Evolutionary conservation across 2,888 invertebrate species (phyloP).

Genomic region (Thelaira solivaga): DNA sequence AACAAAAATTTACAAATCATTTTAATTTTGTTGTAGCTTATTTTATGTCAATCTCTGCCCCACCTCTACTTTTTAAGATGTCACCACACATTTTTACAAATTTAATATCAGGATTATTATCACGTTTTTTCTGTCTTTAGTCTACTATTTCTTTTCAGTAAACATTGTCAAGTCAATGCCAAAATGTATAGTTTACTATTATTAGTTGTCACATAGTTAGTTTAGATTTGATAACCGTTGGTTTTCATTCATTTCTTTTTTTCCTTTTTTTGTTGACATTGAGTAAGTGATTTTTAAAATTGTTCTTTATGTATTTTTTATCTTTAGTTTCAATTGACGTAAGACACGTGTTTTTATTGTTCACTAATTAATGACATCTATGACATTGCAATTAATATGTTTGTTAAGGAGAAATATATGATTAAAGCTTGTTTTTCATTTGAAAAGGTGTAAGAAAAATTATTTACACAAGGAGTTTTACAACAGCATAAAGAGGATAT

Average conservation of each 20-base stretch:
- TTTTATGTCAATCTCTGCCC: slow-evolving; percentile 4
- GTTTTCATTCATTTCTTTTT: slow-evolving; percentile 24
- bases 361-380: slow-evolving; percentile 71
- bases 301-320: slow-evolving; percentile 32
- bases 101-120: slow-evolving; percentile 27
- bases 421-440: not conserved
- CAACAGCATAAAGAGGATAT: too few species aligned
- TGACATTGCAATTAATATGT: slow-evolving; percentile 37
- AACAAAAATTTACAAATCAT: slow-evolving; percentile 65
- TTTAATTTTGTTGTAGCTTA: slow-evolving; percentile 26
- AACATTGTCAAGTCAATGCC: not conserved
- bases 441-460: not conserved
- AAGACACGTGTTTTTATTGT: slow-evolving; percentile 68
- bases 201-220: slow-evolving; percentile 38
- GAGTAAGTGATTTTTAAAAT: slow-evolving; percentile 26
- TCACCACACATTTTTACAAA: slow-evolving; percentile 44
- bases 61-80: slow-evolving; percentile 19
- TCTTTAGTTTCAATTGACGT: slow-evolving; percentile 22
- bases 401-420: not conserved
- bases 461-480: too few species aligned
- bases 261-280: not conserved
- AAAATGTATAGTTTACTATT: slow-evolving; percentile 12
- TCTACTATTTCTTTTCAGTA: slow-evolving; percentile 3
- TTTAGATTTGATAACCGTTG: slow-evolving; percentile 19
- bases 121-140: not conserved